A percentile compares a stretch with the other conserved stretches of the same genome.
Conservation (phyloP, 2,797 vertebrate species). For the Antennarius maculatus region DNA sequence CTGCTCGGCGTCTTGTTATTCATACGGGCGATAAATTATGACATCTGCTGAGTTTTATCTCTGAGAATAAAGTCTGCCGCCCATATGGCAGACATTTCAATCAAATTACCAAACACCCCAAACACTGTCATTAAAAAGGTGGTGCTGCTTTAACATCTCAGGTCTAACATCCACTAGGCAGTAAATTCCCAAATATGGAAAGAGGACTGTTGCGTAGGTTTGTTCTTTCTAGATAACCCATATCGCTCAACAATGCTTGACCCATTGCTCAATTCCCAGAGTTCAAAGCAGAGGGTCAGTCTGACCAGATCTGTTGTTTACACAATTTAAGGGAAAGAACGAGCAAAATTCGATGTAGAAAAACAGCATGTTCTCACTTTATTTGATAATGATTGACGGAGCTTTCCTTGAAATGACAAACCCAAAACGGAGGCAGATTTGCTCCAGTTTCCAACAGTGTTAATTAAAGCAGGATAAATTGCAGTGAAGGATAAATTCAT, state of each 20-base stretch:
- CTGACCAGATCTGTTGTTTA: slow-evolving; percentile 36
- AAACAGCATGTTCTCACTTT: slow-evolving; percentile 50
- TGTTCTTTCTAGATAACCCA: slow-evolving; percentile 52
- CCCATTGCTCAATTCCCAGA: slow-evolving; percentile 50
- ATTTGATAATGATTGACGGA: slow-evolving; percentile 67
- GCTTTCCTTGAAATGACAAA: slow-evolving; percentile 14
- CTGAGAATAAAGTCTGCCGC: slow-evolving; percentile 56
- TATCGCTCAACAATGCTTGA: slow-evolving; percentile 35
- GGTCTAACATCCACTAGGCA: slow-evolving; percentile 33
- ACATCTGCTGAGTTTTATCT: slow-evolving; percentile 75
- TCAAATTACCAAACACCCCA: slow-evolving; percentile 73
- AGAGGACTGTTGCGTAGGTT: slow-evolving; percentile 18
- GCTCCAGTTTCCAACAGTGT: slow-evolving; percentile 10
- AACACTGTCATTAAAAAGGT: slow-evolving; percentile 60
- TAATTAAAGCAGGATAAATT: slow-evolving; percentile 6
- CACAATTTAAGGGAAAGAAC: slow-evolving; percentile 49
- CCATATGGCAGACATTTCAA: slow-evolving; percentile 71
- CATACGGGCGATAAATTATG: slow-evolving; percentile 53
- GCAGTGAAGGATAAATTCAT: slow-evolving; percentile 5
- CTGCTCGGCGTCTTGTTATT: slow-evolving; percentile 26
- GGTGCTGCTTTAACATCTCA: slow-evolving; percentile 50
- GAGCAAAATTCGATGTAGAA: slow-evolving; percentile 31
- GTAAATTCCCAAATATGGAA: slow-evolving; percentile 50
- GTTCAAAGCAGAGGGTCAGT: slow-evolving; percentile 44
- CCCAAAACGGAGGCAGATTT: slow-evolving; percentile 1